Conservation (phyloP, 23 tunicate species). For the Phallusia fumigata region DNA sequence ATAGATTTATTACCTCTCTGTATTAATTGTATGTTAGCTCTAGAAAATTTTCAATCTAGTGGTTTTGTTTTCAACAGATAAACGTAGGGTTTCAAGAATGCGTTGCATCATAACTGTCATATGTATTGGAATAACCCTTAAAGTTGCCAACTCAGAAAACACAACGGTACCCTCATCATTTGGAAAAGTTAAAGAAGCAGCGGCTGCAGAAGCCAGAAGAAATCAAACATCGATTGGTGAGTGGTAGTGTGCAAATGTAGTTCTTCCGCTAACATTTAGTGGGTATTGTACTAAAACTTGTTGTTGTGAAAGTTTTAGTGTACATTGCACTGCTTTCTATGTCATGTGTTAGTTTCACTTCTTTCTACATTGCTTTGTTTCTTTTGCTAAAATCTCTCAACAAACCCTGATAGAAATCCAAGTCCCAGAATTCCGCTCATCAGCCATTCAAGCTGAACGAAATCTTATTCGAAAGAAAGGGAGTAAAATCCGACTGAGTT, state of each 20-base stretch:
- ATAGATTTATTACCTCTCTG: no score
- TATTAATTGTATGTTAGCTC: no score
- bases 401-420: not conserved
- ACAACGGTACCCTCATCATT: not conserved
- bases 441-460: not conserved
- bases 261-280: not conserved
- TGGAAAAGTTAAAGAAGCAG: not conserved
- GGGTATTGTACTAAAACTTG: not conserved
- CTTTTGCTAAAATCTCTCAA: not conserved
- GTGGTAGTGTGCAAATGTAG: not conserved
- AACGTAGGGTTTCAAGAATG: not conserved
- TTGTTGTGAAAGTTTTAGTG: conserved; percentile 1
- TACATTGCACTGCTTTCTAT: conserved; percentile 3
- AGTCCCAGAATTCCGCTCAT: not conserved
- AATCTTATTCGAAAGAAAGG: not conserved
- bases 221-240: not conserved
- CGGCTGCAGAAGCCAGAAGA: not conserved
- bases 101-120: not conserved
- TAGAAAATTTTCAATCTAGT: no score
- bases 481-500: not conserved
- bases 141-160: not conserved
- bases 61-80: not conserved
- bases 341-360: not conserved
- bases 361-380: not conserved
- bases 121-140: not conserved